phyloP scores from a whole-genome alignment of 92 coral and sea anemone genomes.

The Bergia sp. region DNA sequence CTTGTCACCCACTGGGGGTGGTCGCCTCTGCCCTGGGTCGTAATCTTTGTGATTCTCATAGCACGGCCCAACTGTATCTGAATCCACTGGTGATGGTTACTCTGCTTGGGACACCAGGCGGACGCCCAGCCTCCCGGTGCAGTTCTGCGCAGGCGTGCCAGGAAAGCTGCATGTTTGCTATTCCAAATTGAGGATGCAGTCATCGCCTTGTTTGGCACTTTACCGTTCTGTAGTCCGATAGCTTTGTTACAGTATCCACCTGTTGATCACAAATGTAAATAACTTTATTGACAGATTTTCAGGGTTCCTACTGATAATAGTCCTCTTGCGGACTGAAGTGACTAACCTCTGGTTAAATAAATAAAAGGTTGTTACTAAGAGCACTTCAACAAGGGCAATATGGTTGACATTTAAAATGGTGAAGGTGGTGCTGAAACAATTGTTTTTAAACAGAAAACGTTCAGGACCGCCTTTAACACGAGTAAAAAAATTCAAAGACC shows the following conservation, averaged over 20 bases:
- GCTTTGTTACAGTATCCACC: conserved; percentile 41
- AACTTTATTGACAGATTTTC: neutral
- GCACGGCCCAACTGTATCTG: conserved; percentile 37
- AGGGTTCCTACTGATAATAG: too few relatives aligned
- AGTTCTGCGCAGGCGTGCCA: conserved; percentile 28
- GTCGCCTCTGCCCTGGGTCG: conserved; percentile 37
- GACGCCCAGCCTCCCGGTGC: conserved; percentile 39
- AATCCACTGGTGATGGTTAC: conserved; percentile 40
- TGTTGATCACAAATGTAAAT: neutral
- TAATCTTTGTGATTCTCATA: conserved; percentile 28
- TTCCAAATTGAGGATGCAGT: conserved; percentile 28
- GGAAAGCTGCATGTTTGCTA: conserved; percentile 13
- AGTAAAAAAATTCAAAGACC: too few relatives aligned
- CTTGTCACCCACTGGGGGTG: conserved; percentile 30
- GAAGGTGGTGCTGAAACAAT: too few relatives aligned
- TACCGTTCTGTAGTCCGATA: conserved; percentile 28
- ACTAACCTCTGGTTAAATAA: too few relatives aligned
- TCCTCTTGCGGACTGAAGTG: too few relatives aligned
- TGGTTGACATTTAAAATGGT: too few relatives aligned
- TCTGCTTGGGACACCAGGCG: conserved; percentile 20
- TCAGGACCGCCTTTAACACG: too few relatives aligned
- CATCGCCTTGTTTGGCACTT: conserved; percentile 36
- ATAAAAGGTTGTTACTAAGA: too few relatives aligned
- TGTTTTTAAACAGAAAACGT: too few relatives aligned
- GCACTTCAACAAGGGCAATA: too few relatives aligned